Conservation (phyloP, 2,797 vertebrate species). For the Enteromius afrohamiltoni region DNA sequence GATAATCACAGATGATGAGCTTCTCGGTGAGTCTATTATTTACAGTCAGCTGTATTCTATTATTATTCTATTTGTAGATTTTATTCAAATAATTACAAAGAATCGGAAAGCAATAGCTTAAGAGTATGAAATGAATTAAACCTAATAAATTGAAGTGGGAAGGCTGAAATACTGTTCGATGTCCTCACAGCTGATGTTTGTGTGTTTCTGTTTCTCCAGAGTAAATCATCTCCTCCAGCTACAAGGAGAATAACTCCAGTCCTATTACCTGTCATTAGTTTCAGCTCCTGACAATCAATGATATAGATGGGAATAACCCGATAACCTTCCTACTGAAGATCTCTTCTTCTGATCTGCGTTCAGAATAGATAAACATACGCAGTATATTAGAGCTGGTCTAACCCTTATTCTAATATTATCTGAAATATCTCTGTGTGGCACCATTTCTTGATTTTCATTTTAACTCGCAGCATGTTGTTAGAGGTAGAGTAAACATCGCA, state of each 20-base stretch:
- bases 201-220: not conserved
- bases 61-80: too few species aligned
- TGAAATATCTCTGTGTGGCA: not conserved
- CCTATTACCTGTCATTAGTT: not conserved
- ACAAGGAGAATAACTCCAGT: not conserved
- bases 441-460: conserved; percentile 16
- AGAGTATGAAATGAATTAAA: not conserved
- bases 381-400: not conserved
- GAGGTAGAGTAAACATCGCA: conserved; percentile 10
- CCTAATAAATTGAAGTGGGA: too few species aligned
- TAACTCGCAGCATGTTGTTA: conserved; percentile 39
- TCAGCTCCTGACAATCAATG: not conserved
- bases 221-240: not conserved
- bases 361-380: not conserved
- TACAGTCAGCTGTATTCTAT: too few species aligned
- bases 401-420: conserved; percentile 15
- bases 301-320: not conserved
- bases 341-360: not conserved
- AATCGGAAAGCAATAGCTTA: not conserved
- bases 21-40: not conserved
- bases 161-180: not conserved
- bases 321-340: conserved; percentile 19
- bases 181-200: not conserved
- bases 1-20: not conserved
- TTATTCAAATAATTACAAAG: not conserved